Percentiles rank a stretch among this genome's conserved stretches.
These are phyloP conservation scores for Carpatolechia fugitivella DNA, from an alignment of 2,888 invertebrate genomes.

Conservation along the genomic window DNA sequence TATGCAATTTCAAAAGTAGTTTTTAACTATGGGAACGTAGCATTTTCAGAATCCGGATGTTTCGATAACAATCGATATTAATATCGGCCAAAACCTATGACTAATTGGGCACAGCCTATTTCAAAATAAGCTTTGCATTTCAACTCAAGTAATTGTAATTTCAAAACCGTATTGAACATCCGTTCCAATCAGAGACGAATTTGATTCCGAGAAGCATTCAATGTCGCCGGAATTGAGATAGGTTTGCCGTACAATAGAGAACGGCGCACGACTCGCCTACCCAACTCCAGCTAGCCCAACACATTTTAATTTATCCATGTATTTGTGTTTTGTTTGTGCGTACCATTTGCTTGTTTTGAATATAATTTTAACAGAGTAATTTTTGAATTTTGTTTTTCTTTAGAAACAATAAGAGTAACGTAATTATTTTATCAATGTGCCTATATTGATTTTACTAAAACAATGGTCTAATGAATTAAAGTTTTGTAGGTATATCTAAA, in stretches of 20 bases:
- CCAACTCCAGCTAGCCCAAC: too few species aligned
- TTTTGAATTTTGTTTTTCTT: too few species aligned
- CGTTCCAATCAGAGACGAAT: slow-evolving; percentile 49
- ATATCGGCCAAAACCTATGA: slow-evolving; percentile 23
- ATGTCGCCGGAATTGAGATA: slow-evolving; percentile 55
- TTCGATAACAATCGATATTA: slow-evolving; percentile 20
- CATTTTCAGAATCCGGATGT: slow-evolving; percentile 9
- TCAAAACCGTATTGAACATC: slow-evolving; percentile 55
- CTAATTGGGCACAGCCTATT: slow-evolving; percentile 18
- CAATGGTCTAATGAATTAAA: too few species aligned
- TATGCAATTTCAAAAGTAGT: too few species aligned
- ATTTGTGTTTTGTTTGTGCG: too few species aligned
- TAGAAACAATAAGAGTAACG: too few species aligned
- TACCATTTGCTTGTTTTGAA: too few species aligned
- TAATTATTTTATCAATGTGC: too few species aligned
- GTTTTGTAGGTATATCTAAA: neutral
- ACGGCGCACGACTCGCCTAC: too few species aligned
- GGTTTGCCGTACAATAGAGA: neutral
- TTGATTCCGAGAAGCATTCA: slow-evolving; percentile 63
- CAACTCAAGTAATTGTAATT: slow-evolving; percentile 47
- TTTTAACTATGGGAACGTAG: slow-evolving; percentile 1
- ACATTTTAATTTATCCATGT: too few species aligned
- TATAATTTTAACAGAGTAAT: too few species aligned
- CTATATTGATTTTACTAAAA: too few species aligned
- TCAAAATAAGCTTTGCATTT: slow-evolving; percentile 35